Evolutionary conservation across 2,113 vertebrate species (phyloP), one percentile per base, ranked within the genome.

Genomic region (Calidris pygmaea): DNA sequence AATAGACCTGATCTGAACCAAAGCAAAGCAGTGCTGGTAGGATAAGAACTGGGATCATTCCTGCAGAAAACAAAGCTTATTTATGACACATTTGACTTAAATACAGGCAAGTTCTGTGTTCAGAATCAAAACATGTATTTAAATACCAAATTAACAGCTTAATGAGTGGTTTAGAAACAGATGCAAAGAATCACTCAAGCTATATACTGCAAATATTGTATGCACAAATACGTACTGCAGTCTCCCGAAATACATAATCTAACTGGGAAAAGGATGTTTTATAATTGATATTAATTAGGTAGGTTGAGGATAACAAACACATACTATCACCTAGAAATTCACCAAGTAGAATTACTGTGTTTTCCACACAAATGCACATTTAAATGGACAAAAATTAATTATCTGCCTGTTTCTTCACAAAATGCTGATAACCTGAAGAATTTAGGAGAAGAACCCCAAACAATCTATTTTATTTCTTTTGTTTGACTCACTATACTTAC

Each of bases 141-240:
- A 62, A 93, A 91, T 75, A 85, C 71, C 52, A 89, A 80, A 89
- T 60, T 67, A 95, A 71, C 35, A 90, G 71, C 63, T 85, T 91
- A 82, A 93, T 76, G 89, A 93, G 53, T 62, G 63, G 41, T 55
- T 91, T 58, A 91, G 35, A 92, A 96, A 89, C 62, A 82, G 58
- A 85, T 48, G 67, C 55, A 75, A 35, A 83, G 58, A 91, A 66
- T 82, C 53, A 89, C 30, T 81, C 52, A 79, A 41, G 35, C 47
- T 85, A 68, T 41, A 62, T 37, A 43, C 17, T 63, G 56, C 74
- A 94, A 47, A 59, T 78, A 67, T 14, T 84, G 18, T 81, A 43
- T 34, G 58, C 35, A 59, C 67, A 72, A 92, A 47, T 90, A 70
- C 1, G 10, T 50, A n/a, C 26, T n/a, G 34, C 37, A 45, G 29